A percentile compares a stretch with the other conserved stretches of the same genome.
Evolutionary conservation across 2,888 invertebrate species (phyloP).

Genomic region (Noctua pronuba): DNA sequence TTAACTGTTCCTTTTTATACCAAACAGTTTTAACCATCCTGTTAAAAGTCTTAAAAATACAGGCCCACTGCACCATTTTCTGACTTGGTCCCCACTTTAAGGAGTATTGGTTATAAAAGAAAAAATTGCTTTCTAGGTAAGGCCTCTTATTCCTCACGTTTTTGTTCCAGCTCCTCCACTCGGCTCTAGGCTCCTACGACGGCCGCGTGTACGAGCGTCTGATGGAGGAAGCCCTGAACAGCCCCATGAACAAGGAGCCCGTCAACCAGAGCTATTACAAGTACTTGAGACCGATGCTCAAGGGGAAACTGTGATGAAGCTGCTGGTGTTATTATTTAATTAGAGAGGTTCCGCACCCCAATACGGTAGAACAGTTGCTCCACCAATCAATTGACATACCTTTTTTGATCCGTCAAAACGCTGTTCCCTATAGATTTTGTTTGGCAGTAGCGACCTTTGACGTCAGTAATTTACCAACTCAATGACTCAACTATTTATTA

Average conservation of each 20-base stretch:
- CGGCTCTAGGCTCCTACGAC: constrained; percentile 94
- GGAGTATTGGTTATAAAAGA: not conserved
- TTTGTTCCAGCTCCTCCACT: constrained; percentile 88
- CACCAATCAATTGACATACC: no score
- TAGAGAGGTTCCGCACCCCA: no score
- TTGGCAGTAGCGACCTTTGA: no score
- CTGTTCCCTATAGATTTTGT: no score
- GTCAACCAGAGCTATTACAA: constrained; percentile 93
- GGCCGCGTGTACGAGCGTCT: constrained; percentile 95
- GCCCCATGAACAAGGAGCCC: constrained; percentile 94
- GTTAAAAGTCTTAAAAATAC: no score
- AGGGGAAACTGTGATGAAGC: constrained; percentile 90
- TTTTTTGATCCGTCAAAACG: no score
- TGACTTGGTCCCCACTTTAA: not conserved
- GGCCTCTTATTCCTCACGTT: not conserved
- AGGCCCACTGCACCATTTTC: no score
- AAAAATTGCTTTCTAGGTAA: not conserved
- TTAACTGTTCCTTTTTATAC: not conserved
- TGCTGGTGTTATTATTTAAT: not conserved
- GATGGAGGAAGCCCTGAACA: constrained; percentile 94
- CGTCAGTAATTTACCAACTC: no score
- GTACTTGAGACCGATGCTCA: constrained; percentile 94
- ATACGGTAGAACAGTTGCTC: no score
- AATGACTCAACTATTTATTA: no score
- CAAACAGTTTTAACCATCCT: not conserved